Evolutionary conservation across 2,797 vertebrate genomes (phyloP).

Genomic region (Enteromius radiatus): DNA sequence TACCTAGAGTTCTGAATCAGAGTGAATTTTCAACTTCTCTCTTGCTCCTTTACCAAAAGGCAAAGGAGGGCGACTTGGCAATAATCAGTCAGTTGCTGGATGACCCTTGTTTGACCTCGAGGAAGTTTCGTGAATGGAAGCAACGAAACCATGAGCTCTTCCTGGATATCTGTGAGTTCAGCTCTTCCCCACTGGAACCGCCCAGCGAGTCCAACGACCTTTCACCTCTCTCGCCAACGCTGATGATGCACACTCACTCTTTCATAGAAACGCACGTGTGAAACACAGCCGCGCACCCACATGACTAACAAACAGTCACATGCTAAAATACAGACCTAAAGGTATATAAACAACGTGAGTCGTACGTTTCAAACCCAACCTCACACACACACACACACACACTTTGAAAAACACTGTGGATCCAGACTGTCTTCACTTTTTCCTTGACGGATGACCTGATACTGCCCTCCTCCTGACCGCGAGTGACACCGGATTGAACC

Average conservation of each 20-base stretch:
- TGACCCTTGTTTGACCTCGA: slow-evolving; percentile 77
- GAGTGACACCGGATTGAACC: slow-evolving; percentile 54
- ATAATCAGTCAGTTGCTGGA: slow-evolving; percentile 77
- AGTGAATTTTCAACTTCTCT: background rate
- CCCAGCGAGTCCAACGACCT: slow-evolving; percentile 75
- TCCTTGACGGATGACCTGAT: slow-evolving; percentile 48
- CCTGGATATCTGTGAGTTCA: slow-evolving; percentile 83
- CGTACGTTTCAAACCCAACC: slow-evolving; percentile 8
- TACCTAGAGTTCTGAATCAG: background rate
- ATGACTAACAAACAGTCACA: slow-evolving; percentile 33
- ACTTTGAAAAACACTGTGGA: slow-evolving; percentile 45
- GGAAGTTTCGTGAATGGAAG: slow-evolving; percentile 83
- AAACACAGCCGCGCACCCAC: slow-evolving; percentile 51
- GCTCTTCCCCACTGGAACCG: slow-evolving; percentile 64
- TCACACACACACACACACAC: slow-evolving; percentile 21
- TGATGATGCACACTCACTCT: slow-evolving; percentile 80
- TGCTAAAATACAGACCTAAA: slow-evolving; percentile 8
- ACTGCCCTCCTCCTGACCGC: slow-evolving; percentile 42
- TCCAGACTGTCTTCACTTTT: slow-evolving; percentile 47
- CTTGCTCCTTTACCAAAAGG: slow-evolving; percentile 58
- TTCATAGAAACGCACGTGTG: slow-evolving; percentile 84
- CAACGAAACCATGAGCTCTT: slow-evolving; percentile 82
- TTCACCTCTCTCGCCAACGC: slow-evolving; percentile 68
- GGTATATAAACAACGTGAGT: slow-evolving; percentile 4
- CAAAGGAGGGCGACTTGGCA: slow-evolving; percentile 79